Base-by-base conservation (phyloP, 2,797 vertebrate species). In the Melanotaenia maccullochi region DNA sequence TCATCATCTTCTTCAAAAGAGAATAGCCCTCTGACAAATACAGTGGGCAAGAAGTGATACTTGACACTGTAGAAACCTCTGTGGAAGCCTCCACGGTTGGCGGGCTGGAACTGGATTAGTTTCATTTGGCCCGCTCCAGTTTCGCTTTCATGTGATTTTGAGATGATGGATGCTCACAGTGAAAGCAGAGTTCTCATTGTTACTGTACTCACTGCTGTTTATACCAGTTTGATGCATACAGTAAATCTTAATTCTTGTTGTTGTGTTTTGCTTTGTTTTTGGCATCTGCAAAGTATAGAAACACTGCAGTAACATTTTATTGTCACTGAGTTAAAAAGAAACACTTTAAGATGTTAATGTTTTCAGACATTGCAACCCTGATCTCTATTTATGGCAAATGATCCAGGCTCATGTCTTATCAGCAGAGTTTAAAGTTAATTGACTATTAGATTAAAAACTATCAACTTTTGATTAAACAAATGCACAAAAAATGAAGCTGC, bases 1-100 rank as follows among this genome's bases (percentile, higher is more conserved):
- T 87, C 85, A 84, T 77, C 84, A 78, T 76, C 78, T 68, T 33
- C 38, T 63, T 81, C 57, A 67, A 54, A 75, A 78, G 68, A 79
- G 64, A 75, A 68, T 3, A 73, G 49, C 54, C 38, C 57, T 60
- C 56, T 56, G 40, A 63, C 35, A 47, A 74, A 73, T 65, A 60
- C 65, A 58, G 70, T 35, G 30, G 59, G 62, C 68, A 68, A 64
- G 58, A 64, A 68, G 73, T 84, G 84, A 79, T 77, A 70, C 78
- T 82, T 32, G 22, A 73, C 72, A 51, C 83, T 60, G 68, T 52
- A 9, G 30, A 28, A 35, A 13, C 47, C 65, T 51, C 32, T 1
- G 22, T 9, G 61, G 63, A 69, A 51, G 73, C 62, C 30, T 69
- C 68, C 68, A 73, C 35, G 6, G 75, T 70, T 11, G 68, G 28